Conservation (phyloP, 2,888 invertebrate species). For the Tenthredo livida region DNA sequence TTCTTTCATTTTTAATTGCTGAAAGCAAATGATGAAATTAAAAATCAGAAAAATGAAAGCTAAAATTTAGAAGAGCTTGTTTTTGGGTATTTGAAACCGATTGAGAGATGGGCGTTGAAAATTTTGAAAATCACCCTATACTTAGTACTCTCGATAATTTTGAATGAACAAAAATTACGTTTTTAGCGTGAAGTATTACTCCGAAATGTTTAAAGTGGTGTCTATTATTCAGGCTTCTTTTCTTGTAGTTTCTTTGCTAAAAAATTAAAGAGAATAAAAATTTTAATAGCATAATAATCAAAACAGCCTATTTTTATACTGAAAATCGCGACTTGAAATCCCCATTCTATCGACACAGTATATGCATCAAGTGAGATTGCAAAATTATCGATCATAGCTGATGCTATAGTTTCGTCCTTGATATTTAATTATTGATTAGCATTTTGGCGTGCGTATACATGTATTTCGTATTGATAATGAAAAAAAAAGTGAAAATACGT, state of each 20-base stretch:
- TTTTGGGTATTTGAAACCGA: no score
- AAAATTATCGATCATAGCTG: constrained; percentile 1
- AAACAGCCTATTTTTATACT: neutral
- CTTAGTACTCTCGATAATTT: neutral
- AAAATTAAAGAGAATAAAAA: constrained; percentile 33
- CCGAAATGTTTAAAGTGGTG: neutral
- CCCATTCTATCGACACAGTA: neutral
- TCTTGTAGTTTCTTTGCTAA: constrained; percentile 67
- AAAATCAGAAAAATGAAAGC: no score
- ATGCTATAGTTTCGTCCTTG: neutral
- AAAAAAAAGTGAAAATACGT: neutral
- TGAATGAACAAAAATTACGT: neutral
- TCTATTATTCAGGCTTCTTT: constrained; percentile 57
- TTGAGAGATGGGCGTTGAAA: no score
- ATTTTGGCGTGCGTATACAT: neutral
- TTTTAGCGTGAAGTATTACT: neutral
- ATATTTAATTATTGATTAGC: neutral
- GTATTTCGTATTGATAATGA: neutral
- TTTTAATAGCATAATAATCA: neutral
- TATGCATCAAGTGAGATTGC: neutral
- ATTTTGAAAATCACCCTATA: neutral
- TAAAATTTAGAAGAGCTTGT: no score
- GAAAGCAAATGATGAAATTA: no score
- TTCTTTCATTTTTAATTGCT: no score
- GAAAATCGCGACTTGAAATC: neutral